Evolutionary conservation across 2,888 invertebrate species (phyloP).

Genomic region (Diarsia brunnea): DNA sequence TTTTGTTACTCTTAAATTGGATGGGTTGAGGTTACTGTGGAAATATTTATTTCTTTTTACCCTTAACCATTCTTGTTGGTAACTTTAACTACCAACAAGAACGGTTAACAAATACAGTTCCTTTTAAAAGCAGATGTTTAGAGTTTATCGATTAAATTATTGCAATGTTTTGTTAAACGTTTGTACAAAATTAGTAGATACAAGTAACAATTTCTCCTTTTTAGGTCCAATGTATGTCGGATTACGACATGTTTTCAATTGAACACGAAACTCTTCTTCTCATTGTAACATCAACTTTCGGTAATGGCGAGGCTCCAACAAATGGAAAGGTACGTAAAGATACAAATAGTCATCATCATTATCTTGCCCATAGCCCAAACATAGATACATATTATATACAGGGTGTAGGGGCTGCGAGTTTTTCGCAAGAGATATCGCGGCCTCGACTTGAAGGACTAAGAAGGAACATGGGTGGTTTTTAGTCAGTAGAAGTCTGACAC

Average conservation of each 20-base stretch:
- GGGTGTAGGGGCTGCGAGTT: no score
- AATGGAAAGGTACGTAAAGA: constrained; percentile 95
- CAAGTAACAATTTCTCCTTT: neutral
- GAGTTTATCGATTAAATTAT: neutral
- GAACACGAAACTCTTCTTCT: constrained; percentile 98
- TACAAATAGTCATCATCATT: neutral
- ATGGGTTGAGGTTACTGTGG: constrained; percentile 15
- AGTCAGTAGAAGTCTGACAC: no score
- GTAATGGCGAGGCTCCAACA: constrained; percentile 99
- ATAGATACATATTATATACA: no score
- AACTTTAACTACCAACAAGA: no score
- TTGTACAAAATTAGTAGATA: neutral
- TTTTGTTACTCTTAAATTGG: constrained; percentile 38
- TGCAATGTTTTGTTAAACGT: neutral
- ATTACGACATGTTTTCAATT: constrained; percentile 98
- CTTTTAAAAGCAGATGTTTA: neutral
- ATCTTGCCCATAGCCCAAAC: no score
- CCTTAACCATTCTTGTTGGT: neutral
- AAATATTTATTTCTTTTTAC: constrained; percentile 11
- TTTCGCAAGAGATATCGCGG: no score
- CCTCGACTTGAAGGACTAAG: no score
- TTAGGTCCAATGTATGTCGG: constrained; percentile 97
- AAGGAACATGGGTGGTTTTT: no score
- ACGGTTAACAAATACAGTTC: no score
- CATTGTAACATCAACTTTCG: constrained; percentile 98